phyloP scores from a whole-genome alignment of 2,113 vertebrate genomes.

The Tupaia chinensis region DNA sequence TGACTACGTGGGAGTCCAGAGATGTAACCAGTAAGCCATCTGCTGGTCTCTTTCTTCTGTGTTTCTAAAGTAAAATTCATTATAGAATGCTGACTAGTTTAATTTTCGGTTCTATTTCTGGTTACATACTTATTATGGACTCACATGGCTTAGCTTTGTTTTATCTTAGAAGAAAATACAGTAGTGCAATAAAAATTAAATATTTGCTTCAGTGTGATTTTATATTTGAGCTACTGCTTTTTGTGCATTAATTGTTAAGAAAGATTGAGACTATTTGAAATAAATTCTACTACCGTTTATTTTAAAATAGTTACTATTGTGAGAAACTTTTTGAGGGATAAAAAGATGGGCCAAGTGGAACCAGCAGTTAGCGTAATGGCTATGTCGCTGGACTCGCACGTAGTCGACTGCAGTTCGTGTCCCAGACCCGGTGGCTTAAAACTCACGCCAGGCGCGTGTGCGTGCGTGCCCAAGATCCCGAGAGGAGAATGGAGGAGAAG shows the following conservation, averaged over 20 bases:
- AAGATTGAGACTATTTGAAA: not conserved
- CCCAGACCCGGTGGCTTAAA: too few relatives aligned
- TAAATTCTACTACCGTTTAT: not conserved
- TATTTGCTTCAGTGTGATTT: not conserved
- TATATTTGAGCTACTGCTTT: not conserved
- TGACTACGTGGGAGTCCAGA: too few relatives aligned
- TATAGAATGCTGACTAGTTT: not conserved
- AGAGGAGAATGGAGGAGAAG: too few relatives aligned
- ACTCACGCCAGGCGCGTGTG: too few relatives aligned
- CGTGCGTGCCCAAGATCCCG: too few relatives aligned
- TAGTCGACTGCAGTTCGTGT: too few relatives aligned
- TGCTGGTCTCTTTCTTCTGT: not conserved
- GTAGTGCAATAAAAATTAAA: not conserved
- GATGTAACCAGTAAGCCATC: too few relatives aligned
- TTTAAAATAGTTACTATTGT: constrained; percentile 13
- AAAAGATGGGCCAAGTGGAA: not conserved
- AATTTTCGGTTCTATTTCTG: not conserved
- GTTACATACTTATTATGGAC: not conserved
- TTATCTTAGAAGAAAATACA: not conserved
- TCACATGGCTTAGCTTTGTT: not conserved
- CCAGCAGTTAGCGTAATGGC: too few relatives aligned
- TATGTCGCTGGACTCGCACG: too few relatives aligned
- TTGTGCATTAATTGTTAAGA: not conserved
- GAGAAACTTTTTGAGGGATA: not conserved
- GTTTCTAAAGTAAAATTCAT: constrained; percentile 5